Evolutionary conservation across 2,888 invertebrate species (phyloP), one percentile per base, ranked within the genome.

Genomic region (Rotaria magnacalcarata): DNA sequence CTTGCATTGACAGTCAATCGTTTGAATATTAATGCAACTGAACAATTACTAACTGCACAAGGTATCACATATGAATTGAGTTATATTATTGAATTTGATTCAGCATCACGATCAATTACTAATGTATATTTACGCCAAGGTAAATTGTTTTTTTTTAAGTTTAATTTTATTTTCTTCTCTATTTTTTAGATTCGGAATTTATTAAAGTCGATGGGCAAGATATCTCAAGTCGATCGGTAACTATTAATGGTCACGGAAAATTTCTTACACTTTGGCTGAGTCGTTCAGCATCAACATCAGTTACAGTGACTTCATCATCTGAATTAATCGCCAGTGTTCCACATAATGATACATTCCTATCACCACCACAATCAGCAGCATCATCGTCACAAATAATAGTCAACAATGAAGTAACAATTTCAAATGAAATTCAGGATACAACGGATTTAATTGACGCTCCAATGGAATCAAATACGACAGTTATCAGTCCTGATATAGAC

Each of bases 41-140:
- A 19, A 10, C 80, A 80, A 47, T 43, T 80, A 80, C 24, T 47
- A n/a, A 80, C 11, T 24, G 24, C 24, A 24, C 43, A 80, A 47
- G 47, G 47, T 47, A 6, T 34, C 11, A 7, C n/a, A 3, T 80
- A 80, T 47, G 47, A 43, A 1, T 11, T 80, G n/a, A 6, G 24
- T 24, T 80, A 80, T 47, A n/a, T 80, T 14, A 80, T 80, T 24
- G 47, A 80, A n/a, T 47, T 80, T 0, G 80, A 80, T 47, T 24
- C 24, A 24, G n/a, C 47, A 47, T 47, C 43, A n/a, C 21, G 47
- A n/a, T 24, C 80, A 47, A 80, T 80, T 10, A n/a, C 24, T 24
- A 80, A 80, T 47, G 80, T 80, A 10, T 80, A 80, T 80, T 34
- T 67, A 67, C 67, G 67, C 5, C 7, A 67, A 67, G 14, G 67